A percentile compares a stretch with the other conserved stretches of the same genome.
phyloP scores from a whole-genome alignment of 2,113 vertebrate species.

The Sebastes fasciatus region DNA sequence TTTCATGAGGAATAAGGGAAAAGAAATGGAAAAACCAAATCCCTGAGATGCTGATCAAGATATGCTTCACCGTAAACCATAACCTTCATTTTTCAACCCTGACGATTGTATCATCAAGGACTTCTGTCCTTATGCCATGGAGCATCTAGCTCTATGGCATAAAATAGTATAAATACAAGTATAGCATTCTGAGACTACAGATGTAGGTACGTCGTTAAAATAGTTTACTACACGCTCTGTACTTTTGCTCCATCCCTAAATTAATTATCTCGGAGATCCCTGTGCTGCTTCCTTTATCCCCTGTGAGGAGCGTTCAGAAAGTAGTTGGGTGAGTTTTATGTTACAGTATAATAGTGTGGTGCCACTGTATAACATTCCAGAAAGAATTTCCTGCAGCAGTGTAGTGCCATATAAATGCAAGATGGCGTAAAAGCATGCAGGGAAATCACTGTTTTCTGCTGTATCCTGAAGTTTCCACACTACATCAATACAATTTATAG shows the following conservation, averaged over 20 bases:
- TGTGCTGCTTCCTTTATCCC: constrained; percentile 8
- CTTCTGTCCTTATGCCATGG: background rate
- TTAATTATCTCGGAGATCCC: constrained; percentile 15
- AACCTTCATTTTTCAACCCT: background rate
- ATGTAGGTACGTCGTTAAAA: background rate
- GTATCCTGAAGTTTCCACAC: background rate
- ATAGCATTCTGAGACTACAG: background rate
- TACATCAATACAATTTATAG: background rate
- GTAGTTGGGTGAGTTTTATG: constrained; percentile 28
- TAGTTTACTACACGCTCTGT: background rate
- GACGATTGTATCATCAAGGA: background rate
- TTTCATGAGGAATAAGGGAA: background rate
- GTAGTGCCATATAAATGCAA: background rate
- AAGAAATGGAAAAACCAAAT: background rate
- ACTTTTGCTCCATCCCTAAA: constrained; percentile 9
- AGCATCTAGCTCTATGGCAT: background rate
- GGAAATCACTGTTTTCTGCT: background rate
- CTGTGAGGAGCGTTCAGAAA: constrained; percentile 1
- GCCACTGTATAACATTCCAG: constrained; percentile 8
- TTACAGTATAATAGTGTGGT: constrained; percentile 12
- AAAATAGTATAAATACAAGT: background rate
- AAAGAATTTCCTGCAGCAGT: constrained; percentile 2
- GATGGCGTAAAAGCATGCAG: constrained; percentile 2
- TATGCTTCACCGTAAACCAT: background rate
- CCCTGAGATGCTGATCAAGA: background rate